Conservation (phyloP, 1,140 invertebrate species). For the Drosophila tani region DNA sequence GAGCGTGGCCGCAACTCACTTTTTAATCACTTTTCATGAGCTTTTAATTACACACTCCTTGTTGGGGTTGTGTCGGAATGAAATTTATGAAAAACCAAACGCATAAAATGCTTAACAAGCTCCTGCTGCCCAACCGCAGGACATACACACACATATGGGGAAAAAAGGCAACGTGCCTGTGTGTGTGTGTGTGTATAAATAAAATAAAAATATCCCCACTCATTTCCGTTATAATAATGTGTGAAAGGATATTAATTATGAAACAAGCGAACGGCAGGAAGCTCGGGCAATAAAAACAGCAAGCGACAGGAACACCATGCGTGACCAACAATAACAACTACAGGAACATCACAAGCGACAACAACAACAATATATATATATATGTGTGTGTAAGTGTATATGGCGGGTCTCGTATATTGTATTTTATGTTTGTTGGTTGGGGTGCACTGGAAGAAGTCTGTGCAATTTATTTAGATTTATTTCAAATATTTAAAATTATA, state of each 20-base stretch:
- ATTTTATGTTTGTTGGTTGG: slow-evolving; percentile 63
- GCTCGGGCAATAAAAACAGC: slow-evolving; percentile 77
- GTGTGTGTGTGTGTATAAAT: slow-evolving; percentile 5
- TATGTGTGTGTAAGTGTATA: neutral
- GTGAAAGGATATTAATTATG: slow-evolving; percentile 84
- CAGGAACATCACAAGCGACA: slow-evolving; percentile 29
- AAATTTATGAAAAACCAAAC: slow-evolving; percentile 72
- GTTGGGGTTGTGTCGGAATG: slow-evolving; percentile 44
- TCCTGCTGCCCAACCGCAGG: slow-evolving; percentile 40
- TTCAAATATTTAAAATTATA: neutral
- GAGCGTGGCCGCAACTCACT: slow-evolving; percentile 70
- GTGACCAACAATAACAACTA: slow-evolving; percentile 75
- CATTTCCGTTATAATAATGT: slow-evolving; percentile 82
- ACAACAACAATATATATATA: slow-evolving; percentile 1
- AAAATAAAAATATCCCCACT: slow-evolving; percentile 50
- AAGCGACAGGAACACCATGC: slow-evolving; percentile 75
- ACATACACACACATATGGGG: slow-evolving; percentile 6
- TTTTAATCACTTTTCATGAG: slow-evolving; percentile 82
- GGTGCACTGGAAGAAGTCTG: slow-evolving; percentile 1
- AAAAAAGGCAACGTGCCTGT: neutral
- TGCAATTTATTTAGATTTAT: neutral
- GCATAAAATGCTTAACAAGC: slow-evolving; percentile 73
- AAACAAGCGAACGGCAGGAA: slow-evolving; percentile 79
- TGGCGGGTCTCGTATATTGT: slow-evolving; percentile 63
- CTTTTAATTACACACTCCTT: slow-evolving; percentile 73